Evolutionary conservation across 2,113 vertebrate species (phyloP).

Genomic region (Hippoglossus stenolepis): DNA sequence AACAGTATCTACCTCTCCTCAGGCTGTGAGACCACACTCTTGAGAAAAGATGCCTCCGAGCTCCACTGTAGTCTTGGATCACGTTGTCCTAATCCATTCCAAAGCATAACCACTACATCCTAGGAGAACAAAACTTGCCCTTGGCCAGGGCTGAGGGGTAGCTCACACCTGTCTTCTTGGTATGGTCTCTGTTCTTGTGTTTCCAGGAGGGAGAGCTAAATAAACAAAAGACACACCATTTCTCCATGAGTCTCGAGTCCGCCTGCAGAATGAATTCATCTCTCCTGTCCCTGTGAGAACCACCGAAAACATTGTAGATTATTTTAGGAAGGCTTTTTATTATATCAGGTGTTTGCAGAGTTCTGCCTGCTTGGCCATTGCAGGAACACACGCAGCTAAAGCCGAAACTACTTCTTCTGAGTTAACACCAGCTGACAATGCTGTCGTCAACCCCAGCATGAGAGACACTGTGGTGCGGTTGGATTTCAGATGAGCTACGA

Average conservation of each 20-base stretch:
- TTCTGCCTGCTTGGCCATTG: not conserved
- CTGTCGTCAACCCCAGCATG: not conserved
- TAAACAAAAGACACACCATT: conserved; percentile 28
- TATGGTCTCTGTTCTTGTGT: conserved; percentile 31
- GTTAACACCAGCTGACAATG: not conserved
- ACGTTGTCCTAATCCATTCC: conserved; percentile 72
- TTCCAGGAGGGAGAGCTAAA: conserved; percentile 36
- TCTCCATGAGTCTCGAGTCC: conserved; percentile 6
- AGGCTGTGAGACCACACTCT: conserved; percentile 70
- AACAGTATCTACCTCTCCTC: conserved; percentile 70
- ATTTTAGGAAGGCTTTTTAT: conserved; percentile 1
- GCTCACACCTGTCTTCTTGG: conserved; percentile 63
- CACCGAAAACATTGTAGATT: not conserved
- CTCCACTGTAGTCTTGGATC: conserved; percentile 63
- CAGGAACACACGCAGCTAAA: not conserved
- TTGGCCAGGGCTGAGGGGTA: conserved; percentile 65
- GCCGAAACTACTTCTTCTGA: not conserved
- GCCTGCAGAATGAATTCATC: conserved; percentile 10
- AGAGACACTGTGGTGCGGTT: not conserved
- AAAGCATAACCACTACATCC: conserved; percentile 65
- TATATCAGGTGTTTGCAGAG: no score
- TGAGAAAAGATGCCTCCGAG: conserved; percentile 67
- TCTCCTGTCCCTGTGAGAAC: conserved; percentile 6
- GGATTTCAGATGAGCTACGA: not conserved
- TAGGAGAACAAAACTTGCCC: conserved; percentile 71